Conservation (phyloP, 2,888 invertebrate genomes). For the Xanthia togata region DNA sequence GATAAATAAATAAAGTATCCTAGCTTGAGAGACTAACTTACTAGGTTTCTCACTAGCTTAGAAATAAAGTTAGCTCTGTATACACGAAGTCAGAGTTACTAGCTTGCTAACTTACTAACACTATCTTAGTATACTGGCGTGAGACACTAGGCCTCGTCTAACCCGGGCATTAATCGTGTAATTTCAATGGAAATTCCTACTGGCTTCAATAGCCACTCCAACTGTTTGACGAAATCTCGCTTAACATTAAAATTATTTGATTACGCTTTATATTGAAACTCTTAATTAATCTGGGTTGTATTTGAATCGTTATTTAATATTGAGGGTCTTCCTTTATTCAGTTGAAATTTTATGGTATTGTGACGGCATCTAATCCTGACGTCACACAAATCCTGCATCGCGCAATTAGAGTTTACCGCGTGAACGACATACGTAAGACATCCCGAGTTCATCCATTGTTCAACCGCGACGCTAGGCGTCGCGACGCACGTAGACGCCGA, state of each 20-base stretch:
- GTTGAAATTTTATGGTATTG: neutral
- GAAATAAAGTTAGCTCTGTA: too few species aligned
- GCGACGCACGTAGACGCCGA: too few species aligned
- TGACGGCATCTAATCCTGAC: too few species aligned
- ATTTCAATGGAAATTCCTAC: conserved; percentile 50
- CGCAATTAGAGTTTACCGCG: too few species aligned
- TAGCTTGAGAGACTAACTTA: too few species aligned
- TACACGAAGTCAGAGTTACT: neutral
- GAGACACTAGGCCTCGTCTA: neutral
- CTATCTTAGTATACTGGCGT: neutral
- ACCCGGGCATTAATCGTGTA: conserved; percentile 18
- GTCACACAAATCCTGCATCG: too few species aligned
- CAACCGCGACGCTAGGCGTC: too few species aligned
- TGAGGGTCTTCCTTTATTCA: neutral
- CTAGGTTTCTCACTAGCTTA: too few species aligned
- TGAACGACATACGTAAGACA: too few species aligned
- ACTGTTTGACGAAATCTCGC: conserved; percentile 49
- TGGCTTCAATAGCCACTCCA: conserved; percentile 36
- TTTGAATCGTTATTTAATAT: conserved; percentile 23
- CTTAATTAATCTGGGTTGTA: conserved; percentile 34
- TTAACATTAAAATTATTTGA: conserved; percentile 57
- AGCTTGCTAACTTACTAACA: neutral
- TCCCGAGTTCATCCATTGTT: too few species aligned
- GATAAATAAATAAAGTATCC: too few species aligned
- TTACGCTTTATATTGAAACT: conserved; percentile 37